A percentile compares a stretch with the other conserved stretches of the same genome.
These are phyloP conservation scores for Microcaecilia unicolor DNA, from an alignment of 2,797 vertebrate genomes.

Conservation along the genomic window DNA sequence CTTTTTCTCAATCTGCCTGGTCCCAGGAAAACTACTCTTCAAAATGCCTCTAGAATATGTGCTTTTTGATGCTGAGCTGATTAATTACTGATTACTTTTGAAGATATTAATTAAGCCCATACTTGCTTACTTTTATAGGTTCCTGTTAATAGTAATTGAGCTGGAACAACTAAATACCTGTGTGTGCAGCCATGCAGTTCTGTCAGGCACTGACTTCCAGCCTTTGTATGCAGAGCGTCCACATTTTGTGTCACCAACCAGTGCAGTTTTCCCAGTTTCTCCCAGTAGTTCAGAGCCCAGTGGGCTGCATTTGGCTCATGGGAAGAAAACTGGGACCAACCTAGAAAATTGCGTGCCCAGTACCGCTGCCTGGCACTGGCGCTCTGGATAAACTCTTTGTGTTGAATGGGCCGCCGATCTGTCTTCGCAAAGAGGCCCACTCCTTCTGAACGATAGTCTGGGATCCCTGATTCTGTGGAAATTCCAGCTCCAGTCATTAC, in stretches of 20 bases:
- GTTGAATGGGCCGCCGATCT: conserved; percentile 76
- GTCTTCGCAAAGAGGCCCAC: conserved; percentile 87
- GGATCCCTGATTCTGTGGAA: conserved; percentile 93
- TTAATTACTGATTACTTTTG: no score
- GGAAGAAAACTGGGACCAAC: conserved; percentile 86
- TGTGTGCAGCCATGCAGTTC: conserved; percentile 87
- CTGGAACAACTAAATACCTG: conserved; percentile 75
- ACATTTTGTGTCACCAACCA: conserved; percentile 97
- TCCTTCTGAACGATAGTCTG: conserved; percentile 87
- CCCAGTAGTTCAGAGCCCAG: conserved; percentile 66
- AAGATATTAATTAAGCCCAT: no score
- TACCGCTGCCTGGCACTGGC: conserved; percentile 77
- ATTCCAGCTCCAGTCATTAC: conserved; percentile 85
- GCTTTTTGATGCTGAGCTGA: no score
- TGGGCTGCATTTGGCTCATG: conserved; percentile 79
- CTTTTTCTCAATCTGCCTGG: no score
- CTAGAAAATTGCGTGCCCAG: conserved; percentile 94
- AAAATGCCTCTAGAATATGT: no score
- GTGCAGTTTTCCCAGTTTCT: conserved; percentile 71
- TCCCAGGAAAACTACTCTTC: no score
- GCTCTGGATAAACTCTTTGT: conserved; percentile 72
- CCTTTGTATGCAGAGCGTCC: conserved; percentile 85
- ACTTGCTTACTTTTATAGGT: no score
- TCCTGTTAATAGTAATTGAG: no score
- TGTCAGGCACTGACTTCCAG: conserved; percentile 71